Evolutionary conservation across 2,113 vertebrate genomes (phyloP).

Genomic region (Vombatus ursinus): DNA sequence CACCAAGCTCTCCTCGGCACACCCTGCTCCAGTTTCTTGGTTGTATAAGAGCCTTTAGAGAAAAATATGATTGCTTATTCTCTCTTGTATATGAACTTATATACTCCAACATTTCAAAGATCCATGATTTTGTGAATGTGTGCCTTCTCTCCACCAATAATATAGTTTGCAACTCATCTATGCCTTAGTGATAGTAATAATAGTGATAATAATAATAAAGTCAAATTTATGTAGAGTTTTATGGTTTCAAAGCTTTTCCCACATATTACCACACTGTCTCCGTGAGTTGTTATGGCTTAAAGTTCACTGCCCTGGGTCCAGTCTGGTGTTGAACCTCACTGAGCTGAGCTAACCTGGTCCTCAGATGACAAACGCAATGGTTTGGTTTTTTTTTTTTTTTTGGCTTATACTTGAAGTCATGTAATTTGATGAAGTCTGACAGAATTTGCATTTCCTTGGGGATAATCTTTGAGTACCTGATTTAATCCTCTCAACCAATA

Average conservation of each 20-base stretch:
- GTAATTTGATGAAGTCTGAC: background rate
- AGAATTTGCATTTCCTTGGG: background rate
- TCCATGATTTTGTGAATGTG: background rate
- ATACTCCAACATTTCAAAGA: background rate
- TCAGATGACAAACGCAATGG: background rate
- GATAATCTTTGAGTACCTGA: background rate
- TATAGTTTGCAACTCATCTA: background rate
- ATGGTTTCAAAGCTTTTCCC: background rate
- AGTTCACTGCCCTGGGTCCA: background rate
- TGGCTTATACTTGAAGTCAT: background rate
- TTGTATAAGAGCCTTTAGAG: background rate
- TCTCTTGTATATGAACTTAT: background rate
- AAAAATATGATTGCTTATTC: background rate
- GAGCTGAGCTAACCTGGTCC: background rate
- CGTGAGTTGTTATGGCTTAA: background rate
- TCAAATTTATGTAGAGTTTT: background rate
- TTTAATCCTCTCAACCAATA: background rate
- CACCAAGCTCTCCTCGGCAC: background rate
- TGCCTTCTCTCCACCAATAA: background rate
- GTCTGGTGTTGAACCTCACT: background rate
- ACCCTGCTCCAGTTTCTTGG: background rate
- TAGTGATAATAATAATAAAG: too few species aligned
- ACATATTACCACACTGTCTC: background rate
- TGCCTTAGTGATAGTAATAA: background rate
- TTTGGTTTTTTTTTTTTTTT: background rate